These are phyloP conservation scores for Plectropomus leopardus DNA, from an alignment of 2,113 vertebrate species.

Conservation along the genomic window DNA sequence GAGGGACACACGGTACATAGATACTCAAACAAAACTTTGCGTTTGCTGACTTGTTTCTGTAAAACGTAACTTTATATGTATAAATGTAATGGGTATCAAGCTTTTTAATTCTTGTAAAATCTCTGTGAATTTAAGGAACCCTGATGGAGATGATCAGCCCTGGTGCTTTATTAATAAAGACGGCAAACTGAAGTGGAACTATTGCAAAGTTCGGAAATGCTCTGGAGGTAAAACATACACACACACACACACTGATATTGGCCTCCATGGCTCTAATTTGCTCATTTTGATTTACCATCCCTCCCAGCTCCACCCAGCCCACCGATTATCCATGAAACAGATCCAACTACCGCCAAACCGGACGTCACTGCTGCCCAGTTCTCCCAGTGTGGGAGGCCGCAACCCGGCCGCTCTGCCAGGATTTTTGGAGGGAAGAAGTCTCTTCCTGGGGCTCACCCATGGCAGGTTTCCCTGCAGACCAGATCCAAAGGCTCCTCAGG, in stretches of 20 bases:
- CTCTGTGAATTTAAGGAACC: constrained; percentile 45
- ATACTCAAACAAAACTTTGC: not conserved
- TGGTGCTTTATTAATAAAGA: constrained; percentile 55
- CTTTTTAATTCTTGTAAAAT: not conserved
- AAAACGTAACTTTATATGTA: not conserved
- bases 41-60: not conserved
- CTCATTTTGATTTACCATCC: not conserved
- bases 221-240: constrained; percentile 36
- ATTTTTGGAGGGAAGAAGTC: constrained; percentile 91
- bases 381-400: constrained; percentile 83
- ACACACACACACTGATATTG: not conserved
- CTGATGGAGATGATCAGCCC: constrained; percentile 55
- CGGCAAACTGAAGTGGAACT: constrained; percentile 32
- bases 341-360: not conserved
- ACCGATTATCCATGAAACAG: constrained; percentile 9
- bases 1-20: not conserved
- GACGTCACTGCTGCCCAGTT: constrained; percentile 57
- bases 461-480: constrained; percentile 90
- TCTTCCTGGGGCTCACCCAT: constrained; percentile 88
- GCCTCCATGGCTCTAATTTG: not conserved
- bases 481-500: not conserved
- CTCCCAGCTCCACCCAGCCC: constrained; percentile 15
- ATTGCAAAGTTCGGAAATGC: constrained; percentile 45
- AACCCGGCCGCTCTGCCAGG: constrained; percentile 67
- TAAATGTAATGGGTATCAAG: not conserved